Conservation (phyloP, 1,140 invertebrate species). For the Heliothis virescens region DNA sequence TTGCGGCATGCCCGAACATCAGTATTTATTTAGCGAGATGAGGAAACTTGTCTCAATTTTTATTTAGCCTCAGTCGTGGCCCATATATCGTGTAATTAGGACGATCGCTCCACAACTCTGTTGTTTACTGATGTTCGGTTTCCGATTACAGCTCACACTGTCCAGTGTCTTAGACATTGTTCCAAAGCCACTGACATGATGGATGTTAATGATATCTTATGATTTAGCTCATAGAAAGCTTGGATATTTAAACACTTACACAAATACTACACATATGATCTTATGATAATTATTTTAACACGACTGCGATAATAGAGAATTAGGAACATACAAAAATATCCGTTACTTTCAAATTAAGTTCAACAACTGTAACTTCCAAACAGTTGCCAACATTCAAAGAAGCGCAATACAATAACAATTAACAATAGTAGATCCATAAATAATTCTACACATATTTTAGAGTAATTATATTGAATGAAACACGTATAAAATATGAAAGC, state of each 20-base stretch:
- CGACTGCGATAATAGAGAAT: too few relatives aligned
- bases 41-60: conserved; percentile 80
- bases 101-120: conserved; percentile 46
- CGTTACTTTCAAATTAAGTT: too few relatives aligned
- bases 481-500: neutral
- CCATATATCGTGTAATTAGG: conserved; percentile 77
- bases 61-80: conserved; percentile 75
- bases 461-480: neutral
- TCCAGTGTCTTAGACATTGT: neutral
- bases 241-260: neutral
- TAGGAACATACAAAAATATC: too few relatives aligned
- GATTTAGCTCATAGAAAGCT: neutral
- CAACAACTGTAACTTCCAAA: too few relatives aligned
- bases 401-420: neutral
- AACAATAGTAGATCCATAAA: neutral
- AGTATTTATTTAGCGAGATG: conserved; percentile 84
- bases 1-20: conserved; percentile 76
- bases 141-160: conserved; percentile 44
- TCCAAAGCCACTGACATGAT: neutral
- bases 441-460: neutral
- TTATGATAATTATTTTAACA: neutral
- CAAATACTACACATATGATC: neutral
- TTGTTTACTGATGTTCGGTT: conserved; percentile 50
- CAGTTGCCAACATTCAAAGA: too few relatives aligned
- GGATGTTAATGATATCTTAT: conserved; percentile 6